Base-by-base conservation (phyloP, 2,113 vertebrate species). In the Eulacestoma nigropectus region DNA sequence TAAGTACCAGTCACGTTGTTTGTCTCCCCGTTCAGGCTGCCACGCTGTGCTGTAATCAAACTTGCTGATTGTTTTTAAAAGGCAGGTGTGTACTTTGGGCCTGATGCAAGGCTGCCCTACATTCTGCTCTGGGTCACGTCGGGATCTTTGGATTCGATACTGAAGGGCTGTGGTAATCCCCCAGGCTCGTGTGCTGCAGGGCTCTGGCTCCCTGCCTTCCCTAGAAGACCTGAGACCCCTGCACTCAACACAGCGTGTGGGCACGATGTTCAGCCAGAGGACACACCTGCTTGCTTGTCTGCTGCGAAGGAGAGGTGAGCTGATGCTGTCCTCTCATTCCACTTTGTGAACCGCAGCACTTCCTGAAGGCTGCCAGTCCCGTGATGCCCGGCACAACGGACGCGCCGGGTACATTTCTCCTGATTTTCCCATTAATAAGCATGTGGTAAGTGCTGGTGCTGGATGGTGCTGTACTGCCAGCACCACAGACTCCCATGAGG, bases 61-160 rank as follows among this genome's bases (percentile, higher is more conserved):
- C 63, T 69, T 39, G 42, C 82, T 73, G 94, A 68, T 79, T 87
- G 84, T 79, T 93, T 95, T 64, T 46, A 56, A 91, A 82, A 96
- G 35, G 49, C 76, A 73, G 90, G 74, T 67, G 74, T 87, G 87
- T 59, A 47, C 70, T 76, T 67, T 2, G 5, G 67, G 75, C 67
- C 63, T 88, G 94, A 83, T 7, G 63, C 83, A 92, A 90, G 62
- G 37, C 41, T 91, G 90, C 41, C 90, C 92, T 86, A 89, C 68
- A 92, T 90, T 81, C 74, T 90, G 69, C 84, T 75, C 84, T 59
- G 57, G 73, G 81, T 91, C 83, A 82, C 1, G 2, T 69, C 13
- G 0, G 76, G 86, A 59, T 69, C 49, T 73, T 47, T 77, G 72
- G 41, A 26, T 72, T 90, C 5, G 1, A 11, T 22, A 16, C 30